phyloP scores from a whole-genome alignment of 2,113 vertebrate species.

The Dendropsophus ebraccatus region DNA sequence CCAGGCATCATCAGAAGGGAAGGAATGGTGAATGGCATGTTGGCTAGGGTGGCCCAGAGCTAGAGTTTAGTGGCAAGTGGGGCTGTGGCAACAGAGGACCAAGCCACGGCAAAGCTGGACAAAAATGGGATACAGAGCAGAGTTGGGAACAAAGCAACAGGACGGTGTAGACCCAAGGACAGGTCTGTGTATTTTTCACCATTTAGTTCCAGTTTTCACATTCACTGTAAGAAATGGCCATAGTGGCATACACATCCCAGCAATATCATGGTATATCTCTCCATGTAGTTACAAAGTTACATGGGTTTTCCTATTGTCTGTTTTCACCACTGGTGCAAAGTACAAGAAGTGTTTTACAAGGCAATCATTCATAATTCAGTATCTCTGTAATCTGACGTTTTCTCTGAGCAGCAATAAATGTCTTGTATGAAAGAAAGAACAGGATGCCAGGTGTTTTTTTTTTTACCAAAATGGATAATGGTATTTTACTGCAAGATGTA shows the following conservation, averaged over 20 bases:
- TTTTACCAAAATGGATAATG: constrained; percentile 44
- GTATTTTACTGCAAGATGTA: constrained; percentile 43
- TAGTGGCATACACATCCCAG: too few species aligned
- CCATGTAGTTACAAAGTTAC: not conserved
- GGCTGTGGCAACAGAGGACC: too few species aligned
- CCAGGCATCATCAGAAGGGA: not conserved
- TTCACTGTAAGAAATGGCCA: too few species aligned
- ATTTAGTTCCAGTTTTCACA: too few species aligned
- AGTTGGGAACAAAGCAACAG: too few species aligned
- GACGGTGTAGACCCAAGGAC: too few species aligned
- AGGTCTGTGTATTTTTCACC: too few species aligned
- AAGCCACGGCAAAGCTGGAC: too few species aligned
- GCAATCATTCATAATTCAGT: not conserved
- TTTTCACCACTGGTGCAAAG: not conserved
- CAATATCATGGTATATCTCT: not conserved
- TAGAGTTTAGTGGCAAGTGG: too few species aligned
- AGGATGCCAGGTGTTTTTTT: constrained; percentile 28
- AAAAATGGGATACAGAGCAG: too few species aligned
- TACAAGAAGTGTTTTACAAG: not conserved
- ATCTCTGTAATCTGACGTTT: constrained; percentile 1
- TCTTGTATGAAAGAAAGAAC: not conserved
- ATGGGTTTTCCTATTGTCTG: not conserved
- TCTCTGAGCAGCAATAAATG: not conserved
- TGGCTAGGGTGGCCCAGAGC: too few species aligned
- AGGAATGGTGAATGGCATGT: too few species aligned